Evolutionary conservation across 2,113 vertebrate species (phyloP), one percentile per base, ranked within the genome.

Genomic region (Benitochromis conjunctus): DNA sequence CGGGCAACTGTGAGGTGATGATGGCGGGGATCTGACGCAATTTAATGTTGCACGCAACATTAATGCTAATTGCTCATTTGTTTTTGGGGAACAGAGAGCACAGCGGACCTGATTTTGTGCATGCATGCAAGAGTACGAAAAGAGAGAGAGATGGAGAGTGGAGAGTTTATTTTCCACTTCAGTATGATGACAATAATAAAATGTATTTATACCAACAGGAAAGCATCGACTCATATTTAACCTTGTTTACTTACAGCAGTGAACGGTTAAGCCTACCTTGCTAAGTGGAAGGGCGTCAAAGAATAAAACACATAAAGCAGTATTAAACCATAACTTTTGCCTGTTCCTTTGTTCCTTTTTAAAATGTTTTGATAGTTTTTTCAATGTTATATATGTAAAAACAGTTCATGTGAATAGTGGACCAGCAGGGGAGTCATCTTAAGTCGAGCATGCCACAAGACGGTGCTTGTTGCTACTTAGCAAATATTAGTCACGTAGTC

Each of bases 61-160:
- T 48, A 48, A 71, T 0, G 0, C 21, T 3, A 71, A 71, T 18
- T 71, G 21, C 21, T 71, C 8, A 46, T 1, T 18, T 26, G 13
- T 46, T 26, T 46, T 11, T 14, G 5, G 66, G 41, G 0, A 41
- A 43, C n/a, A 43, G n/a, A 46, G 12, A 69, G 3, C 21, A 38
- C 62, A 43, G n/a, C 12, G 14, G n/a, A 0, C 36, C 0, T 69
- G 64, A 41, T 43, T 71, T 26, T 26, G 21, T 71, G 38, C 13
- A 46, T 1, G 7, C 0, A 26, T 0, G 24, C 38, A 66, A 1
- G 62, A 71, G 21, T 7, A 1, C 1, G 0, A 69, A 43, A 24
- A 43, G 7, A 58, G 3, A 19, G 7, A 34, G 5, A 14, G 19
- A 9, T 38, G 36, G 34, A 64, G 12, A 9, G 3, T 19, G 51